A percentile compares a stretch with the other conserved stretches of the same genome.
Conservation (phyloP, 1,140 invertebrate genomes). For the Drosophila pallidifrons region DNA sequence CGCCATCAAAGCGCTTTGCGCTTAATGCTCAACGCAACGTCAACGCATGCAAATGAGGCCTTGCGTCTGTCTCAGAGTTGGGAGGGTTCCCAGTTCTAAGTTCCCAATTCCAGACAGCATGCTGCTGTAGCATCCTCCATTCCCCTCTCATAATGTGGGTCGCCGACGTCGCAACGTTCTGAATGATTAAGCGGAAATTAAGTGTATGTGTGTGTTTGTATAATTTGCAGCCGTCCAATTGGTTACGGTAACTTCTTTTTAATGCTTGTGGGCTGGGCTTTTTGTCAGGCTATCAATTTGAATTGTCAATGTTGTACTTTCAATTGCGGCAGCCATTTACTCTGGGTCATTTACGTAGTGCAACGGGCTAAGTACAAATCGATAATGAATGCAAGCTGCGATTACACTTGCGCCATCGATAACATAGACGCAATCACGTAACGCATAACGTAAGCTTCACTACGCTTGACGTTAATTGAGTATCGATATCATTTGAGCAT, state of each 20-base stretch:
- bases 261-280: conserved; percentile 26
- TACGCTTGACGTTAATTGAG: conserved; percentile 6
- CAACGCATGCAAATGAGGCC: conserved; percentile 79
- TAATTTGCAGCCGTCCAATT: conserved; percentile 59
- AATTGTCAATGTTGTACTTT: conserved; percentile 17
- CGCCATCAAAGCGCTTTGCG: conserved; percentile 73
- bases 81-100: conserved; percentile 20
- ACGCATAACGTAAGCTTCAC: neutral
- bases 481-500: conserved; percentile 51
- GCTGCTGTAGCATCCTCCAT: neutral
- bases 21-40: conserved; percentile 18
- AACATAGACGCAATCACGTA: neutral
- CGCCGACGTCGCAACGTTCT: conserved; percentile 50
- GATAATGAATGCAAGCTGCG: neutral
- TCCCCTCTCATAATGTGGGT: conserved; percentile 56
- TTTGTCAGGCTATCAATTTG: conserved; percentile 45
- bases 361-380: neutral
- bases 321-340: neutral
- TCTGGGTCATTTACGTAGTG: neutral
- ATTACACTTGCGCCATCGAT: conserved; percentile 6
- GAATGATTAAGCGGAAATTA: conserved; percentile 81
- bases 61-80: conserved; percentile 57
- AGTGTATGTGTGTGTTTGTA: conserved; percentile 50
- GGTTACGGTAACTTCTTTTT: conserved; percentile 63
- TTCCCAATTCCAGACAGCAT: conserved; percentile 52